Evolutionary conservation across 2,888 invertebrate species (phyloP).

Genomic region (Cataglyphis rosenhaueri): DNA sequence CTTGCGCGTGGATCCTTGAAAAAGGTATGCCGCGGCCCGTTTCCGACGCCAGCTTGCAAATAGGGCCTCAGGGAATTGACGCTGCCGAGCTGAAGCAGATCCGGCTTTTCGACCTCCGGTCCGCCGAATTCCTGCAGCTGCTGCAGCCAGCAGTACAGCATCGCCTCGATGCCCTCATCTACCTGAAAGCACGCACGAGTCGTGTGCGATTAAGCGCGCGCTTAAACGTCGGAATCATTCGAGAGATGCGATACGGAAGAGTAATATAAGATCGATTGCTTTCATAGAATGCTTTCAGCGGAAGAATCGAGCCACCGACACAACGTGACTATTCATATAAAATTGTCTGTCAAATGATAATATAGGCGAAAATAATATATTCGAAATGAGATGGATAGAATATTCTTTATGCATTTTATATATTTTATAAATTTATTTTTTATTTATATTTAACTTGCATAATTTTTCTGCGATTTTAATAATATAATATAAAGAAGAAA

Average conservation of each 20-base stretch:
- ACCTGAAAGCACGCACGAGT: slow-evolving; percentile 85
- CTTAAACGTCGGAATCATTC: neutral
- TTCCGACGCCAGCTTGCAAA: slow-evolving; percentile 85
- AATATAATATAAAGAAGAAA: neutral
- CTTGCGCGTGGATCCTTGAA: slow-evolving; percentile 91
- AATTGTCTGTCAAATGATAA: neutral
- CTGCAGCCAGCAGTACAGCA: slow-evolving; percentile 94
- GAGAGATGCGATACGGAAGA: neutral
- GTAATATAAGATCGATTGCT: slow-evolving; percentile 8
- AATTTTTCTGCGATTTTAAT: neutral
- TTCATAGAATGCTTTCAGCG: neutral
- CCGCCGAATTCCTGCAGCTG: slow-evolving; percentile 94
- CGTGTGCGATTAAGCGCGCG: slow-evolving; percentile 21
- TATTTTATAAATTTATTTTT: neutral
- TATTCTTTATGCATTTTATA: neutral
- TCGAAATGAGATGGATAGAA: neutral
- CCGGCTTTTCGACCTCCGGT: slow-evolving; percentile 94
- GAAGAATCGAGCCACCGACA: neutral
- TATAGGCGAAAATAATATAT: neutral
- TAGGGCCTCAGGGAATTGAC: slow-evolving; percentile 88
- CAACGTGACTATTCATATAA: neutral
- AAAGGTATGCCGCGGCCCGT: slow-evolving; percentile 88
- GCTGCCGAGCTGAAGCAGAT: slow-evolving; percentile 91
- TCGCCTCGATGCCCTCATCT: slow-evolving; percentile 94
- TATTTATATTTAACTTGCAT: neutral